Base-by-base conservation (phyloP, 2,797 vertebrate species). In the Gymnothorax reevesii region DNA sequence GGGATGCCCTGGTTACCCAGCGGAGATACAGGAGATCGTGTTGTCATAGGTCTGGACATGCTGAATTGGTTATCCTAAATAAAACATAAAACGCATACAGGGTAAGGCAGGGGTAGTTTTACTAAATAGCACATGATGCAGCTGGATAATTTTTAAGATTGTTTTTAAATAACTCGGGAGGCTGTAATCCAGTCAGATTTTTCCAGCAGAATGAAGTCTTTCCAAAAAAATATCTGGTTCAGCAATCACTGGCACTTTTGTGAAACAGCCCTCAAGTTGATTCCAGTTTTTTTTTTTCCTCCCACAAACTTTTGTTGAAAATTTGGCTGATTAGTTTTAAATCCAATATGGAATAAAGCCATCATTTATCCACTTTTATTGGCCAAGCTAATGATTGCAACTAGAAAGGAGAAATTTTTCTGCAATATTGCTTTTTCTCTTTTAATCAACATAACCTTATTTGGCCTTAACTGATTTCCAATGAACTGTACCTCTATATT, bases 31-130 rank as follows among this genome's bases (percentile, higher is more conserved):
- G 98, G 98, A 89, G 98, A 99, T 93, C 98, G 97, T 93, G 97
- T 98, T 95, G 99, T 97, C 97, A 99, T 96, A 93, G 98, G 98
- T 95, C 98, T 97, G 96, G 98, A 99, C 98, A 99, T 99, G 95
- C 96, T 98, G 97, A 96, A 97, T 94, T 97, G 97, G 94, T 97
- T 97, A 97, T 99, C 98, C 98, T 99, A 91, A 22, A 33, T 60
- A n/a, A 79, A 64, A 86, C 12, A 79, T 69, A 82, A 85, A n/a
- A 83, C 33, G 15, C 71, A 71, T 54, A n/a, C 15, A 49, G 17
- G 62, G 62, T 64, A 59, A 13, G 62, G 57, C 9, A 59, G 57
- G 57, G 57, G 57, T 8, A 59, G 2, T 17, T 25, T 69, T n/a
- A 25, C 62, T 7, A 66, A 22, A 7, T n/a, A 20, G 62, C 3